Evolutionary conservation across 1,140 invertebrate genomes (phyloP).

Genomic region (Caenorhabditis tropicalis): DNA sequence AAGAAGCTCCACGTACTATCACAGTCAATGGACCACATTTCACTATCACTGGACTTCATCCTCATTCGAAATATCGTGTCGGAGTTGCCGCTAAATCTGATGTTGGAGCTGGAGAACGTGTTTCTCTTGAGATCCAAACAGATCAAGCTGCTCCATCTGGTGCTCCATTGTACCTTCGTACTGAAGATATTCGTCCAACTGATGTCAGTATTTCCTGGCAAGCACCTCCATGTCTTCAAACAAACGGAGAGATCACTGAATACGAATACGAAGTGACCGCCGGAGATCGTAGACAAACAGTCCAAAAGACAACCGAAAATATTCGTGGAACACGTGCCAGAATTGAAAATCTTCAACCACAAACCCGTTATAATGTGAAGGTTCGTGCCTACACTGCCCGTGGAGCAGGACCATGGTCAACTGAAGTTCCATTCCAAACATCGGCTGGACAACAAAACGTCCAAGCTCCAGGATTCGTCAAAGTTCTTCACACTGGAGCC

Average conservation of each 20-base stretch:
- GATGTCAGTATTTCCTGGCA: constrained; percentile 69
- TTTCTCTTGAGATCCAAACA: constrained; percentile 70
- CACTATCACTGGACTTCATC: constrained; percentile 67
- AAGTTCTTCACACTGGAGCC: constrained; percentile 66
- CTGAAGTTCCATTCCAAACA: constrained; percentile 67
- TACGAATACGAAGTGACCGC: constrained; percentile 70
- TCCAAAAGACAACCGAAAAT: constrained; percentile 64
- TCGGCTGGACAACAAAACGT: constrained; percentile 46
- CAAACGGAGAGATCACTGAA: constrained; percentile 70
- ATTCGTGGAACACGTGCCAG: constrained; percentile 65
- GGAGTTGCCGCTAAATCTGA: constrained; percentile 70
- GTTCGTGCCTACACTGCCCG: constrained; percentile 67
- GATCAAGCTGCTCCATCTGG: constrained; percentile 69
- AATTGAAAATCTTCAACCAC: constrained; percentile 60
- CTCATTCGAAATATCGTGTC: constrained; percentile 70
- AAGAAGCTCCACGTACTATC: constrained; percentile 57
- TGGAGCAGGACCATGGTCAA: constrained; percentile 70
- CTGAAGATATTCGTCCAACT: constrained; percentile 59
- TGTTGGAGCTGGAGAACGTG: constrained; percentile 65
- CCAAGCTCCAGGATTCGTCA: constrained; percentile 53
- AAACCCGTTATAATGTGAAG: constrained; percentile 64
- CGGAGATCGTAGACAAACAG: constrained; percentile 59
- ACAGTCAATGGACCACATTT: constrained; percentile 61
- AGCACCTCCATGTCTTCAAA: constrained; percentile 68
- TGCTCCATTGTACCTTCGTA: constrained; percentile 65